These are phyloP conservation scores for Andrena haemorrhoa DNA, from an alignment of 2,888 invertebrate genomes.

Conservation along the genomic window DNA sequence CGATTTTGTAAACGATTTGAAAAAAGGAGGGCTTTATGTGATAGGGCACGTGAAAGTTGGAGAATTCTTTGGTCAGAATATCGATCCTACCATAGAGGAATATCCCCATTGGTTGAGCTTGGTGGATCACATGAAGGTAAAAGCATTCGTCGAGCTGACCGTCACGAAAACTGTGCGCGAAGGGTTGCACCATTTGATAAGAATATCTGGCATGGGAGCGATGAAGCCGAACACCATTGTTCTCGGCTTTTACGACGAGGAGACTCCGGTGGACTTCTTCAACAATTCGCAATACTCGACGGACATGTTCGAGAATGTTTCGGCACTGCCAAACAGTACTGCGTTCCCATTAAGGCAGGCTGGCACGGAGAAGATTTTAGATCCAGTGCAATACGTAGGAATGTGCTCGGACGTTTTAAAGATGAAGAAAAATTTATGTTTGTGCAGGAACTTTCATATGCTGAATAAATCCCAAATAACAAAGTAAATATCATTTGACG, in stretches of 20 bases:
- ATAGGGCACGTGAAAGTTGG: conserved; percentile 93
- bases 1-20: conserved; percentile 98
- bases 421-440: conserved; percentile 97
- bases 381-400: conserved; percentile 90
- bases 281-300: conserved; percentile 85
- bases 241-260: conserved; percentile 95
- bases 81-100: conserved; percentile 91
- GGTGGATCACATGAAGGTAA: conserved; percentile 97
- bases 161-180: conserved; percentile 93
- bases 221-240: conserved; percentile 99
- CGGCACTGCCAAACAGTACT: conserved; percentile 82
- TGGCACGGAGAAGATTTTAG: conserved; percentile 84
- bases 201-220: conserved; percentile 97
- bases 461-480: conserved; percentile 92
- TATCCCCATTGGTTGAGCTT: conserved; percentile 96
- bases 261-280: conserved; percentile 92
- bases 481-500: conserved; percentile 85
- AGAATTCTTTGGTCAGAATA: conserved; percentile 85
- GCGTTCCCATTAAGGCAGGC: conserved; percentile 87
- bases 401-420: conserved; percentile 95
- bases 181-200: conserved; percentile 96
- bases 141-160: conserved; percentile 98
- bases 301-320: conserved; percentile 85
- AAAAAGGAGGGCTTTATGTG: conserved; percentile 96
- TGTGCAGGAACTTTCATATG: conserved; percentile 95